Evolutionary conservation across 2,888 invertebrate species (phyloP).

Genomic region (Drosophila suboccidentalis): DNA sequence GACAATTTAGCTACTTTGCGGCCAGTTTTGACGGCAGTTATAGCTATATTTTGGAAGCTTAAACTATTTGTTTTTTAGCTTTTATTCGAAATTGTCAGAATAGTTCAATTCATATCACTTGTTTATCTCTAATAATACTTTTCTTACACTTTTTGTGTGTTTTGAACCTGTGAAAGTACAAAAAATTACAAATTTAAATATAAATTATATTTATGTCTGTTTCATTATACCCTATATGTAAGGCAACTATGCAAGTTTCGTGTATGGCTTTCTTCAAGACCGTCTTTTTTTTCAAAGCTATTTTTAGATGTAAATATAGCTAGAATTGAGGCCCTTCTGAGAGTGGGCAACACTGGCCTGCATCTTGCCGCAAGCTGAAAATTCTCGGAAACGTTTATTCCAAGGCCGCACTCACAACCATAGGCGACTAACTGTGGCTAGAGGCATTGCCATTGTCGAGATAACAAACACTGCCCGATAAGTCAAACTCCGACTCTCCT

Average conservation of each 20-base stretch:
- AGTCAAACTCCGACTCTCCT: background rate
- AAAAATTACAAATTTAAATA: no score
- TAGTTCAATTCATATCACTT: no score
- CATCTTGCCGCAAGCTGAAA: conserved; percentile 46
- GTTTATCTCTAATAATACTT: no score
- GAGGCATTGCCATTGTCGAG: conserved; percentile 32
- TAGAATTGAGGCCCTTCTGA: no score
- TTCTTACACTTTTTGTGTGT: no score
- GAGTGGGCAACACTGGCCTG: conserved; percentile 2
- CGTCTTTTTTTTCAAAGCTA: background rate
- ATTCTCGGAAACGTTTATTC: conserved; percentile 82
- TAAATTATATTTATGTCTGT: no score
- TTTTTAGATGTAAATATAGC: background rate
- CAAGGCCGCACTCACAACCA: conserved; percentile 72
- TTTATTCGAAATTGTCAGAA: background rate
- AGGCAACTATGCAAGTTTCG: no score
- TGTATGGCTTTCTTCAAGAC: background rate
- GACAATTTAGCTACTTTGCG: background rate
- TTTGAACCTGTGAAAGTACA: no score
- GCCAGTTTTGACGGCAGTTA: background rate
- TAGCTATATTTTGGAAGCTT: background rate
- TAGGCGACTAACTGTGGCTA: conserved; percentile 29
- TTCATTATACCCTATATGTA: no score
- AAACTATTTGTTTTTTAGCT: background rate
- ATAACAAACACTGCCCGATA: conserved; percentile 30